Percentiles rank a stretch among this genome's conserved stretches.
Conservation (phyloP, 2,797 vertebrate genomes). For the Pelodytes ibericus region DNA sequence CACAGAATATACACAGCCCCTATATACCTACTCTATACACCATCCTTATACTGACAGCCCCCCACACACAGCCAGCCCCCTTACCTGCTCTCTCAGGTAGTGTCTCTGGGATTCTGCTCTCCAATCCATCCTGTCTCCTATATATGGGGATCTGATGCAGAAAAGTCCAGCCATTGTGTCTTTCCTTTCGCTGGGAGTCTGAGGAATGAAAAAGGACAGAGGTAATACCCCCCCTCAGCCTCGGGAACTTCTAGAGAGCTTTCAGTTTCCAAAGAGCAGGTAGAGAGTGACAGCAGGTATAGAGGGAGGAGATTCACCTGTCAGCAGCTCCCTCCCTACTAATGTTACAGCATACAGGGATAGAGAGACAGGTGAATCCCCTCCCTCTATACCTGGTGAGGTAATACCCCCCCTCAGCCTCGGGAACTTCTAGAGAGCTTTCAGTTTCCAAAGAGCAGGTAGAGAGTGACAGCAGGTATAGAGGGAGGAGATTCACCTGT, state of each 20-base stretch:
- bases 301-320: not conserved
- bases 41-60: not conserved
- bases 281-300: not conserved
- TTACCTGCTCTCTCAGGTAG: slow-evolving; percentile 4
- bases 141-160: not conserved
- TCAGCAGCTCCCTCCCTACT: not conserved
- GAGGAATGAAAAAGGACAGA: not conserved
- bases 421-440: not conserved
- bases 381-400: not conserved
- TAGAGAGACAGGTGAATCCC: not conserved
- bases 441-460: slow-evolving; percentile 1
- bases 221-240: not conserved
- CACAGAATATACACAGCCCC: not conserved
- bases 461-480: not conserved
- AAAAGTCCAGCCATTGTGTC: not conserved
- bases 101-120: not conserved
- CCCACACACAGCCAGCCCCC: not conserved
- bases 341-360: no score
- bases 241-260: not conserved
- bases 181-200: not conserved
- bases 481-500: not conserved
- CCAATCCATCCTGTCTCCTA: slow-evolving; percentile 11
- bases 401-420: not conserved
- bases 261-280: slow-evolving; percentile 12
- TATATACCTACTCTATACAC: not conserved